Conservation (phyloP, 2,888 invertebrate genomes). For the Leistus spinibarbis region DNA sequence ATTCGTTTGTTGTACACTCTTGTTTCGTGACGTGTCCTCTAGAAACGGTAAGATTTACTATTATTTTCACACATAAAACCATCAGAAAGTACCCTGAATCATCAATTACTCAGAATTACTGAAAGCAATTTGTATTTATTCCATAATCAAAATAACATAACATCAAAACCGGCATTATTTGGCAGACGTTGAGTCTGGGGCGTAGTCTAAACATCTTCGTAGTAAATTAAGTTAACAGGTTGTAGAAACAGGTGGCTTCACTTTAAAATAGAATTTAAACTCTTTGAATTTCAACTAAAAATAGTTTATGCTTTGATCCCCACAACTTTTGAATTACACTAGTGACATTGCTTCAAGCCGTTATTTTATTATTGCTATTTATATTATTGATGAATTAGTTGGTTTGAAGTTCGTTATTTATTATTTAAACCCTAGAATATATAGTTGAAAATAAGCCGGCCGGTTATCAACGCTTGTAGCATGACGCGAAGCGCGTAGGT, state of each 20-base stretch:
- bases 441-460: slow-evolving; percentile 15
- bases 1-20: slow-evolving; percentile 54
- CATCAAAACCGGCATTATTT: slow-evolving; percentile 4
- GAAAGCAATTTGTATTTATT: slow-evolving; percentile 2
- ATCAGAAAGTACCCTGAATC: neutral
- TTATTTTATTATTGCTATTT: neutral
- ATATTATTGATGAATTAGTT: neutral
- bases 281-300: slow-evolving; percentile 15
- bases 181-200: slow-evolving; percentile 5
- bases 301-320: slow-evolving; percentile 23
- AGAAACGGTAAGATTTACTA: slow-evolving; percentile 52
- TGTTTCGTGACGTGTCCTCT: slow-evolving; percentile 55
- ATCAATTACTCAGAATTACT: slow-evolving; percentile 10
- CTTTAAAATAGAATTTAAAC: slow-evolving; percentile 27
- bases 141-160: neutral
- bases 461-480: slow-evolving; percentile 19
- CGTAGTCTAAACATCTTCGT: slow-evolving; percentile 29
- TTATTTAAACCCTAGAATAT: neutral
- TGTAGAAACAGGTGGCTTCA: slow-evolving; percentile 34
- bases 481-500: slow-evolving; percentile 8
- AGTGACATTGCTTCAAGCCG: no score
- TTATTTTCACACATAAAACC: slow-evolving; percentile 26
- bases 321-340: no score
- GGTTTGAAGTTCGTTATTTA: neutral
- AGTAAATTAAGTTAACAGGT: slow-evolving; percentile 39